Evolutionary conservation across 2,113 vertebrate species (phyloP).

Genomic region (Helogale parvula): DNA sequence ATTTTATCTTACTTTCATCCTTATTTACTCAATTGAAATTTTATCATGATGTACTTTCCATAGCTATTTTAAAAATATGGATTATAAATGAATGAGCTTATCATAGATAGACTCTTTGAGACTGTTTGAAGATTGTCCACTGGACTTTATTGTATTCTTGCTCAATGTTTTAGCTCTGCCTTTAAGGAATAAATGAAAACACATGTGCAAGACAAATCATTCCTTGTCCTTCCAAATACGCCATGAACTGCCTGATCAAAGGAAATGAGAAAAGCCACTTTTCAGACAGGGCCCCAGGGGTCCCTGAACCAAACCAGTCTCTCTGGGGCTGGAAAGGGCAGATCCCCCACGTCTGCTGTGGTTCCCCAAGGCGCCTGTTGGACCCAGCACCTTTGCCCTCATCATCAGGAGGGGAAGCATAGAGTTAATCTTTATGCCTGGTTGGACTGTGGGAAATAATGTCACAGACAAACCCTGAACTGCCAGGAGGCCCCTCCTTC

Average conservation of each 20-base stretch:
- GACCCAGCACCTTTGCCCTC: constrained; percentile 70
- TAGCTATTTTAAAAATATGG: not conserved
- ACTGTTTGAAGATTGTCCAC: not conserved
- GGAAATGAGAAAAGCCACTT: constrained; percentile 71
- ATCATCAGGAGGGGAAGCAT: constrained; percentile 44
- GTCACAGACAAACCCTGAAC: not conserved
- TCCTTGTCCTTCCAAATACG: constrained; percentile 76
- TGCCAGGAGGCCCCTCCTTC: not conserved
- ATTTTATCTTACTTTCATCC: not conserved
- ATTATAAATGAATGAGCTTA: not conserved
- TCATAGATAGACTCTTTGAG: not conserved
- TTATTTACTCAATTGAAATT: not conserved
- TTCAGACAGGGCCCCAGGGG: constrained; percentile 65
- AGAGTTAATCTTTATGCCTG: not conserved
- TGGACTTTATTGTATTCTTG: not conserved
- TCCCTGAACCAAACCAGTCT: constrained; percentile 47
- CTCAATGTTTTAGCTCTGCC: constrained; percentile 55
- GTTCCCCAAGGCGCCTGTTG: not conserved
- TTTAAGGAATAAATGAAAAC: constrained; percentile 74
- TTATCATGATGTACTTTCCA: not conserved
- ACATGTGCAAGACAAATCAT: constrained; percentile 76
- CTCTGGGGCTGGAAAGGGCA: constrained; percentile 51
- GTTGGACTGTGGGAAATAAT: constrained; percentile 44
- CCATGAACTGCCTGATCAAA: constrained; percentile 77
- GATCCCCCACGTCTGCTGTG: constrained; percentile 24